Base-by-base conservation (phyloP, 30 jellyfish, hydroid and myxozoan species). In the Chrysaora quinquecirrha region DNA sequence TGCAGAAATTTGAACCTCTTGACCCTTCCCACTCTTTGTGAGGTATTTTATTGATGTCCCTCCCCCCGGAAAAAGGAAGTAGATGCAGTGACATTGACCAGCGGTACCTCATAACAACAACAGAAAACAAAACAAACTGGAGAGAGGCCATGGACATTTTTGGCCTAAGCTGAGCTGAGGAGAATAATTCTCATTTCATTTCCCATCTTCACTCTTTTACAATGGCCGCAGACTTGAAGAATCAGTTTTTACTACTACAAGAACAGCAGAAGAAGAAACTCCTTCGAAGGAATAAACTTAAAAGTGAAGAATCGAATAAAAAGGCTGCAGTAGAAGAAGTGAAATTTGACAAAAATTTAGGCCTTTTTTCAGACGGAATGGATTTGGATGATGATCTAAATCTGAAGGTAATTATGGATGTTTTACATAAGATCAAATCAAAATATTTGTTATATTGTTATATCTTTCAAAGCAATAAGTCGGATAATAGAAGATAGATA, bases 261-360 rank as follows among this genome's bases (percentile, higher is more conserved):
- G 95, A 74, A 28, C 95, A 85, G 31, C 85, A 85, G 64, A 64
- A 49, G 64, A 80, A 85, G 61, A 85, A 85, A 32, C 47, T 85
- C 11, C 30, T 71, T 2, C 72, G 88, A 31, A 63, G 82, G 34
- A 74, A 65, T 65, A 82, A 73, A 22, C 46, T 47, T 2, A 49
- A 33, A 28, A 34, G 46, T 21, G 67, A 24, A 24, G 63, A 31
- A 24, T 35, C 62, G 22, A 47, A 21, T 24, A 49, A 48, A 24
- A 52, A 69, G 16, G 22, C 1, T 9, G 54, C 23, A 28, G 19
- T 18, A 18, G 30, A 12, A 28, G 30, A 33, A 22, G 30, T 12
- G 30, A 34, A 66, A 66, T 7, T 25, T 18, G 74, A 62, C 74
- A 33, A 66, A 12, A 30, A 66, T 66, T 66, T 32, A 10, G 34